A percentile compares a stretch with the other conserved stretches of the same genome.
These are phyloP conservation scores for Clarias gariepinus DNA, from an alignment of 2,113 vertebrate species.

Conservation along the genomic window DNA sequence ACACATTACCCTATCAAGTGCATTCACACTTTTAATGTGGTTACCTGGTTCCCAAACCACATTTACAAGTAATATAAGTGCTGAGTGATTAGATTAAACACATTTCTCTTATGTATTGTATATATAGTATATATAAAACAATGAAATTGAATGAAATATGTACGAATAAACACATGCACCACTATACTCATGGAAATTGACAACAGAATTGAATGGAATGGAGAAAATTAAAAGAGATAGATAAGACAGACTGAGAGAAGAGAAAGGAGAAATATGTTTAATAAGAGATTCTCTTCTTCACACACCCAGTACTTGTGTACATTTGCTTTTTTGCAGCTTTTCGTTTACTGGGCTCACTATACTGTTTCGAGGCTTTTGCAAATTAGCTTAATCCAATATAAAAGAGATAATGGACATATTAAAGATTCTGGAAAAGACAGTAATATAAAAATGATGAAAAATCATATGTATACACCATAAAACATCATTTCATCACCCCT, in stretches of 20 bases:
- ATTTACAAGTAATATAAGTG: neutral
- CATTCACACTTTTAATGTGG: neutral
- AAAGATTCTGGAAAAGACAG: conserved; percentile 17
- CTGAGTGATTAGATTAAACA: neutral
- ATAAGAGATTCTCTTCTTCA: neutral
- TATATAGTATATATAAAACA: too few species aligned
- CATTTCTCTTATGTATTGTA: too few species aligned
- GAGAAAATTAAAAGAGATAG: neutral
- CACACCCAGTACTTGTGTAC: neutral
- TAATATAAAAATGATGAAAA: conserved; percentile 7
- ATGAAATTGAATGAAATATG: too few species aligned
- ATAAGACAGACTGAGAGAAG: neutral
- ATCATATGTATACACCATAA: neutral
- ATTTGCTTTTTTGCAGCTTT: conserved; percentile 17
- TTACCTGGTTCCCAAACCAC: neutral
- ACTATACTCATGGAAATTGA: neutral
- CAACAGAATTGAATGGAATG: neutral
- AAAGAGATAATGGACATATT: conserved; percentile 11
- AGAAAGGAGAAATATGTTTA: conserved; percentile 1
- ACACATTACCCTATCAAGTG: too few species aligned
- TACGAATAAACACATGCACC: neutral
- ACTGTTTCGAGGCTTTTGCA: neutral
- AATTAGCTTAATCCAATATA: conserved; percentile 15
- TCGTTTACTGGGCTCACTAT: conserved; percentile 10
- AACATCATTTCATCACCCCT: conserved; percentile 8